These are phyloP conservation scores for Drymonia ruficornis DNA, from an alignment of 2,888 invertebrate genomes.

Conservation along the genomic window DNA sequence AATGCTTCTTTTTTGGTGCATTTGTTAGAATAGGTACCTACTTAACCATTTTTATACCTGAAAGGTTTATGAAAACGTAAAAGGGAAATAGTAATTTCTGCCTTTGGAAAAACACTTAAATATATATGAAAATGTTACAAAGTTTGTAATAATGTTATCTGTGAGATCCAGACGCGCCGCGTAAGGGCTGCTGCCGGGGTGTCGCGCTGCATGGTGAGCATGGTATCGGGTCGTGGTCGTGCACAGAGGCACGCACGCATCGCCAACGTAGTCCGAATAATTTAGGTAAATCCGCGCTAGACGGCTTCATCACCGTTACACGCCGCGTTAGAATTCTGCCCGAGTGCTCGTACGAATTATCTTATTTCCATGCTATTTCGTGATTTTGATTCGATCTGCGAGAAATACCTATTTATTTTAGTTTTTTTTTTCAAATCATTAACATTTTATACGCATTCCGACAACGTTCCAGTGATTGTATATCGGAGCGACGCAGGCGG, in stretches of 20 bases:
- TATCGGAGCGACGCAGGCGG: constrained; percentile 36
- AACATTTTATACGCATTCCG: constrained; percentile 49
- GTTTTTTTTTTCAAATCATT: constrained; percentile 43
- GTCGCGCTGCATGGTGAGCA: constrained; percentile 30
- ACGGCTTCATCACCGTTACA: constrained; percentile 72
- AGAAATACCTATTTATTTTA: constrained; percentile 35
- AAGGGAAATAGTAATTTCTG: too few species aligned
- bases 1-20: constrained; percentile 16
- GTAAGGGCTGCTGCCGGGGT: constrained; percentile 13
- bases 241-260: constrained; percentile 59
- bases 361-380: constrained; percentile 68
- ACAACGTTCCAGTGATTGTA: constrained; percentile 46
- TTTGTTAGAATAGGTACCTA: constrained; percentile 4
- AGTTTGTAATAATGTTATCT: constrained; percentile 3
- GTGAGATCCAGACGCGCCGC: background rate
- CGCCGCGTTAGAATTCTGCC: constrained; percentile 64
- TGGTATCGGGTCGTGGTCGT: too few species aligned
- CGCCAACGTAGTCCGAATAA: constrained; percentile 72
- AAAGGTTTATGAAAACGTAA: too few species aligned
- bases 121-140: background rate
- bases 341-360: constrained; percentile 65
- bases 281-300: constrained; percentile 76
- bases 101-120: too few species aligned
- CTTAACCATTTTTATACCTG: too few species aligned
- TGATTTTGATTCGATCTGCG: constrained; percentile 63